Percentiles rank a stretch among this genome's conserved stretches.
These are phyloP conservation scores for Actinia equina DNA, from an alignment of 64 coral and sea anemone genomes.

Conservation along the genomic window DNA sequence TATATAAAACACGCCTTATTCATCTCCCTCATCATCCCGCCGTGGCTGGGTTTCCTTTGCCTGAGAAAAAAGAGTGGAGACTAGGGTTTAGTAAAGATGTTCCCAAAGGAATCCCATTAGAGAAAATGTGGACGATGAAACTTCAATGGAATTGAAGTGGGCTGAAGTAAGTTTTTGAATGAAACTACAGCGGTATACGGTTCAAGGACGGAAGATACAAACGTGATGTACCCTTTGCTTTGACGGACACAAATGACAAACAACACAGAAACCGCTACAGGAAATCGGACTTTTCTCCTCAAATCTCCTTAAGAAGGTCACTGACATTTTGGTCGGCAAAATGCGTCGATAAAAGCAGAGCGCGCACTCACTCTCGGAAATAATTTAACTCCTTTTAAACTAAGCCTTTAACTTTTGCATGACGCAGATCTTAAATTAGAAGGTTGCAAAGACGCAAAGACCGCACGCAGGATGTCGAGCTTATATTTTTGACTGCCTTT, in stretches of 20 bases:
- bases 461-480: not conserved
- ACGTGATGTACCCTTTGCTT: not conserved
- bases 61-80: not conserved
- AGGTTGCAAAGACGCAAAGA: not conserved
- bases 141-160: not conserved
- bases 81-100: not conserved
- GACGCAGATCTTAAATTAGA: not conserved
- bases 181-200: not conserved
- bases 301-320: conserved; percentile 2
- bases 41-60: not conserved
- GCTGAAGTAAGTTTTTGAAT: not conserved
- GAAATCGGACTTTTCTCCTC: not conserved
- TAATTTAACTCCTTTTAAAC: not conserved
- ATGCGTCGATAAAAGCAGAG: not conserved
- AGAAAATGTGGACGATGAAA: not conserved
- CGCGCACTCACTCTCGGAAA: not conserved
- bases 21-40: not conserved
- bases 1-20: not conserved
- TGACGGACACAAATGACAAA: not conserved
- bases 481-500: no score
- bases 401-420: not conserved
- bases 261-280: not conserved
- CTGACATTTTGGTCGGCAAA: not conserved
- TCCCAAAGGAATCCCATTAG: not conserved
- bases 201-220: not conserved